Percentiles rank a stretch among this genome's conserved stretches.
Evolutionary conservation across 2,888 invertebrate species (phyloP).

Genomic region (Smittia aterrima): DNA sequence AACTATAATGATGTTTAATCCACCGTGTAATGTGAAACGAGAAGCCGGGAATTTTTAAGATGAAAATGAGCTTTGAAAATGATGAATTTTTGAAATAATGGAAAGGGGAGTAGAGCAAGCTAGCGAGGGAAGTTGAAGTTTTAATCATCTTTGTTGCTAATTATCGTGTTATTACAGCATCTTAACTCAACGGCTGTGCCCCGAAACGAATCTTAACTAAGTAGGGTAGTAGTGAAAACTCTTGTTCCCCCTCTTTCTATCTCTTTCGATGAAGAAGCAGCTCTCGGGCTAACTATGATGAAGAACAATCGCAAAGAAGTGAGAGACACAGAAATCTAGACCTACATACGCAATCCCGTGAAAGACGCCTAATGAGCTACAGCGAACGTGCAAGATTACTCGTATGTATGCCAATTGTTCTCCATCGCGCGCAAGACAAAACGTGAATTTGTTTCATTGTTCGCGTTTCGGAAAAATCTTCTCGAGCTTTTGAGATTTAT

Average conservation of each 20-base stretch:
- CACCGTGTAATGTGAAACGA: constrained; percentile 20
- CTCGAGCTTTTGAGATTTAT: too few species aligned
- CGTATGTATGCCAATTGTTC: neutral
- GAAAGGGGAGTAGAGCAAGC: neutral
- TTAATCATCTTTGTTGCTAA: constrained; percentile 3
- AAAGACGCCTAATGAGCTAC: constrained; percentile 7
- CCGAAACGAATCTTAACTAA: neutral
- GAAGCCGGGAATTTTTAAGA: neutral
- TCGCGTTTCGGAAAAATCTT: too few species aligned
- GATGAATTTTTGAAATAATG: neutral
- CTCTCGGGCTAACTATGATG: too few species aligned
- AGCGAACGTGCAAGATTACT: neutral
- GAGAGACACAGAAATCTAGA: neutral
- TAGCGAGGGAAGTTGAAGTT: neutral
- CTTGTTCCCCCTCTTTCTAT: neutral
- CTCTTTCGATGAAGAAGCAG: too few species aligned
- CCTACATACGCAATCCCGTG: constrained; percentile 20
- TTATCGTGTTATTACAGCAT: neutral
- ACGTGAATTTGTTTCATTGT: too few species aligned
- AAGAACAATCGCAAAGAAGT: too few species aligned
- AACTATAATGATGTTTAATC: constrained; percentile 31
- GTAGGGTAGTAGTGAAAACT: neutral
- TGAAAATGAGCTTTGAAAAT: neutral
- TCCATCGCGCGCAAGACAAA: neutral
- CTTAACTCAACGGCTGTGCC: neutral